Conservation (phyloP, 2,113 vertebrate species). For the Chloropsis hardwickii region DNA sequence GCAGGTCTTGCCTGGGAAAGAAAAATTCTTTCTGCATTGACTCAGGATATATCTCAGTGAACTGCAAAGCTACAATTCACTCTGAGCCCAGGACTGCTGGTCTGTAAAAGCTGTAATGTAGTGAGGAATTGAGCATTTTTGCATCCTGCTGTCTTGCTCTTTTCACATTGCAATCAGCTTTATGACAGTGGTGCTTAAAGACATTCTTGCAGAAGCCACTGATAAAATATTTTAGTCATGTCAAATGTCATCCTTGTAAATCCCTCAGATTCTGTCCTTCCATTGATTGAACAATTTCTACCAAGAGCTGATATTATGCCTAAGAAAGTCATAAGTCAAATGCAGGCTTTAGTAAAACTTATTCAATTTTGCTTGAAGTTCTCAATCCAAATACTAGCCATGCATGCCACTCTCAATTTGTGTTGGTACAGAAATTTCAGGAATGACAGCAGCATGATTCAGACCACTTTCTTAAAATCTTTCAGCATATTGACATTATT, state of each 20-base stretch:
- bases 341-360: background rate
- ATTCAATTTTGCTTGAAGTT: background rate
- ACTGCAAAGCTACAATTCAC: background rate
- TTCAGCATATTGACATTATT: background rate
- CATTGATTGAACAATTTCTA: background rate
- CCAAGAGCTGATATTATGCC: background rate
- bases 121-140: background rate
- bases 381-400: background rate
- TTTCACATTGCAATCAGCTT: background rate
- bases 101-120: background rate
- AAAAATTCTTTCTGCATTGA: background rate
- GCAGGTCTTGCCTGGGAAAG: background rate
- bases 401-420: background rate
- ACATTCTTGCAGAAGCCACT: background rate
- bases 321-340: background rate
- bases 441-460: background rate
- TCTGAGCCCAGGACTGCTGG: background rate
- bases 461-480: background rate
- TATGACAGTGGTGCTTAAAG: background rate
- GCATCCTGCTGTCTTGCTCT: background rate
- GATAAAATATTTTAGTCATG: background rate
- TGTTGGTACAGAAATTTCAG: background rate
- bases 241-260: background rate
- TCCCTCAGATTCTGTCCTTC: background rate
- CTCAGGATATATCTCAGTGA: background rate